Conservation (phyloP, 92 coral and sea anemone genomes). For the Plumapathes pennacea region DNA sequence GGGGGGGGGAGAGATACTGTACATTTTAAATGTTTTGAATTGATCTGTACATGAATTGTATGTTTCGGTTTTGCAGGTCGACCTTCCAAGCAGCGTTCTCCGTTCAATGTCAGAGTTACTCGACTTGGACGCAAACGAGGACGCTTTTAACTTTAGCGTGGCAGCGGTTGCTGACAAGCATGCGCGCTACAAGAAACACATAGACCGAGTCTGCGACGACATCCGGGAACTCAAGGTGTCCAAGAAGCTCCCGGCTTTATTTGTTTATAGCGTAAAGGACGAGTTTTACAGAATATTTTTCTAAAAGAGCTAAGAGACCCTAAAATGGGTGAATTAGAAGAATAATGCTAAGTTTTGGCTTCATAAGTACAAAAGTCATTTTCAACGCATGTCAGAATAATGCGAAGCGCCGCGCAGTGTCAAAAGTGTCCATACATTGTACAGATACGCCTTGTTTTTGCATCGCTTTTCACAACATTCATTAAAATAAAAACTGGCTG, state of each 20-base stretch:
- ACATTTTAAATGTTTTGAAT: background rate
- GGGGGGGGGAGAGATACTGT: background rate
- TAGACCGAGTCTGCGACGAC: constrained; percentile 74
- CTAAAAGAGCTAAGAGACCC: constrained; percentile 28
- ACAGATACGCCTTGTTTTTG: too few species aligned
- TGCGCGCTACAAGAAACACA: constrained; percentile 64
- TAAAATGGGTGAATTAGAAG: too few species aligned
- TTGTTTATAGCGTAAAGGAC: constrained; percentile 83
- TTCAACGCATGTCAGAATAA: too few species aligned
- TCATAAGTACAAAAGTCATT: too few species aligned
- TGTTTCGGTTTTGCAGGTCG: constrained; percentile 62
- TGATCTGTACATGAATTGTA: background rate
- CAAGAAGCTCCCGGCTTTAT: constrained; percentile 71
- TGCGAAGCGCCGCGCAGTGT: too few species aligned
- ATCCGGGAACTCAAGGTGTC: constrained; percentile 69
- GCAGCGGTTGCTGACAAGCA: constrained; percentile 69
- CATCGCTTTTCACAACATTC: too few species aligned
- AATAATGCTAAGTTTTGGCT: too few species aligned
- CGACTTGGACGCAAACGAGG: constrained; percentile 71
- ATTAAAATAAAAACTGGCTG: too few species aligned
- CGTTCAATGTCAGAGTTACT: constrained; percentile 69
- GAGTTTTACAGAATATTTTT: constrained; percentile 77
- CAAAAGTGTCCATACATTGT: too few species aligned
- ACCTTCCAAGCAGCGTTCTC: constrained; percentile 75
- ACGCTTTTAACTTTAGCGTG: constrained; percentile 63